These are phyloP conservation scores for Hylyphantes graminicola DNA, from an alignment of 1,140 invertebrate genomes.

Conservation along the genomic window DNA sequence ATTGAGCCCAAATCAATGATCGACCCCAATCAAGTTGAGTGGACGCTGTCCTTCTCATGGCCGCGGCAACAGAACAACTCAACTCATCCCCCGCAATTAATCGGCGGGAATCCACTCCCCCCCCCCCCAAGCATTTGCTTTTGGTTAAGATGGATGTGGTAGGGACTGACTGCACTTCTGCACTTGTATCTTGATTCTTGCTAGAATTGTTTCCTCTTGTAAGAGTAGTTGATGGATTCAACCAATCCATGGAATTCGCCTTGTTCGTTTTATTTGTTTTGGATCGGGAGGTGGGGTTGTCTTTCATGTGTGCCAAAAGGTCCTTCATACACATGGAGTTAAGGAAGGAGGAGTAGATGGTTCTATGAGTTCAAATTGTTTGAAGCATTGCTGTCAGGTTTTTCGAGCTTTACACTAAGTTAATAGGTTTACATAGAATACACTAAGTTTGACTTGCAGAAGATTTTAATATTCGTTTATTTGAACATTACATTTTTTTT, in stretches of 20 bases:
- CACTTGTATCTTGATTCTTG: constrained; percentile 14
- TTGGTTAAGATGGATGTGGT: constrained; percentile 29
- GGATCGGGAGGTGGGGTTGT: too few species aligned
- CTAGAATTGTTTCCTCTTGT: constrained; percentile 2
- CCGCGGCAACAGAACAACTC: not conserved
- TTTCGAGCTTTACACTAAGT: too few species aligned
- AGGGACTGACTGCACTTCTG: constrained; percentile 19
- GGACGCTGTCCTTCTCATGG: constrained; percentile 25
- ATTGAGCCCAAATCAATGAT: constrained; percentile 35
- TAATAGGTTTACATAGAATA: too few species aligned
- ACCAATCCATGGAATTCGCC: not conserved
- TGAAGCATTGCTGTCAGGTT: too few species aligned
- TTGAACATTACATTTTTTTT: too few species aligned
- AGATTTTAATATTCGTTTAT: too few species aligned
- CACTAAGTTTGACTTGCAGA: too few species aligned
- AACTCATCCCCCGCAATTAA: constrained; percentile 1
- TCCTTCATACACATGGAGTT: not conserved
- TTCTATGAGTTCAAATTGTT: too few species aligned
- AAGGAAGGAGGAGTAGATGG: too few species aligned
- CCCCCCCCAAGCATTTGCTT: constrained; percentile 39
- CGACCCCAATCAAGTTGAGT: constrained; percentile 56
- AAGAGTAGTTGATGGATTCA: not conserved
- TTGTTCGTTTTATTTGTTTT: not conserved
- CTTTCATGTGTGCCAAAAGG: not conserved
- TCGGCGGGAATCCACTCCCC: not conserved